Base-by-base conservation (phyloP, 2,888 invertebrate genomes). In the Drosophila cracens region DNA sequence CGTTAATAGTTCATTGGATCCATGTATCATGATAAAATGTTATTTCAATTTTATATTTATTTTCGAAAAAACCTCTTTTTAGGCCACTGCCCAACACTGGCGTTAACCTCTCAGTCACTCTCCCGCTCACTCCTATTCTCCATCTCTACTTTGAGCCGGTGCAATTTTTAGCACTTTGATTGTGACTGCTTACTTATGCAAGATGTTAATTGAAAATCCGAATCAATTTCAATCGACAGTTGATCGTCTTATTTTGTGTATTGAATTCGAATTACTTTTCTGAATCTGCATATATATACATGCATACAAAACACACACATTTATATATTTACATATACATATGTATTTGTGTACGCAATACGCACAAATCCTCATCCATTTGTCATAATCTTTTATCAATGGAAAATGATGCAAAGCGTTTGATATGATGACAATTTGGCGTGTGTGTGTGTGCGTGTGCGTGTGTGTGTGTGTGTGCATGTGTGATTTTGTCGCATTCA, bases 311-410 rank as follows among this genome's bases (percentile, higher is more conserved):
- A 46, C 13, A 57, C 11, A 5, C 27, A 18, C n/a, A n/a, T 34
- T 5, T 13, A 16, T 10, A 48, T 8, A 40, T n/a, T 56, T 46
- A 3, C 18, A n/a, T 21, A 34, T 25, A 2, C 18, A 57, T 5
- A n/a, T 2, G 25, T 36, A 27, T 16, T 5, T 11, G 7, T 46
- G 16, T 1, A 40, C 33, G 48, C 27, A 68, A 48, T 11, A 18
- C 7, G 48, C 5, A 48, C 67, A 70, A 70, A 69, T 65, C 59
- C 52, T 43, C 34, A 36, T 56, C 59, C 54, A 77, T 73, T 78
- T 67, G 63, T 36, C 66, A 67, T 70, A 77, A 78, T 77, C 74
- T 57, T 66, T 51, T 31, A 64, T 70, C 63, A 78, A 58, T 53
- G 57, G 34, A 36, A 61, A 61, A 66, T 61, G 70, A 77, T 60